Evolutionary conservation across 2,797 vertebrate genomes (phyloP), one percentile per base, ranked within the genome.

Genomic region (Clarias laeviceps): DNA sequence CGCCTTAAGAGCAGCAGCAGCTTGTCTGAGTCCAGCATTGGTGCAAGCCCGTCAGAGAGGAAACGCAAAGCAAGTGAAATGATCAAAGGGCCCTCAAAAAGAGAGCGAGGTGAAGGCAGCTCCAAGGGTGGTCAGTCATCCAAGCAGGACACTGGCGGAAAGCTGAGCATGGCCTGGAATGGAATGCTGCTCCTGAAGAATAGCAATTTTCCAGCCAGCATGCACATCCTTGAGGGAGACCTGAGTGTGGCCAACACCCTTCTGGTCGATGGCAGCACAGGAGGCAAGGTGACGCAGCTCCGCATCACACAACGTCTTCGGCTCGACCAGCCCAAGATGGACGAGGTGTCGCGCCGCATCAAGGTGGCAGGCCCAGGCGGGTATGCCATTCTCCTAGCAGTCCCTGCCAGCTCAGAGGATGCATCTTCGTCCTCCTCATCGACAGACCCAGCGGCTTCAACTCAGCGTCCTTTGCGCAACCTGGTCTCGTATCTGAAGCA

Each of bases 401-500:
- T 99, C 88, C 98, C 98, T 29, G 97, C 97, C 65, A 90, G 93
- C 87, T 96, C 96, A 0, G 97, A 98, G 90, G 95, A 93, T 90
- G 82, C 82, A 1, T 80, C 88, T 0, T 93, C 96, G 2, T 95
- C 95, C 90, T 95, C 95, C 90, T 85, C 88, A 0, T 93, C 96
- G 1, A 95, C 95, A 0, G 96, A 97, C 89, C 95, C 95, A 0
- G 95, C 96, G 9, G 95, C 95, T 74, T 98, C 98, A 72, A 99
- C 98, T 34, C 98, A 99, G 93, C 96, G 98, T 90, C 98, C 98
- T 0, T 96, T 99, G 90, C 98, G 98, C 93, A 99, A 99, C 96
- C 96, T 99, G 94, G 98, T 99, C 93, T 99, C 98, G 90, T 99
- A 99, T 92, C 96, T 99, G 96, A 99, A 99, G 96, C 98, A 99